Conservation (phyloP, 30 jellyfish, hydroid and myxozoan species). For the Aurelia aurita region DNA sequence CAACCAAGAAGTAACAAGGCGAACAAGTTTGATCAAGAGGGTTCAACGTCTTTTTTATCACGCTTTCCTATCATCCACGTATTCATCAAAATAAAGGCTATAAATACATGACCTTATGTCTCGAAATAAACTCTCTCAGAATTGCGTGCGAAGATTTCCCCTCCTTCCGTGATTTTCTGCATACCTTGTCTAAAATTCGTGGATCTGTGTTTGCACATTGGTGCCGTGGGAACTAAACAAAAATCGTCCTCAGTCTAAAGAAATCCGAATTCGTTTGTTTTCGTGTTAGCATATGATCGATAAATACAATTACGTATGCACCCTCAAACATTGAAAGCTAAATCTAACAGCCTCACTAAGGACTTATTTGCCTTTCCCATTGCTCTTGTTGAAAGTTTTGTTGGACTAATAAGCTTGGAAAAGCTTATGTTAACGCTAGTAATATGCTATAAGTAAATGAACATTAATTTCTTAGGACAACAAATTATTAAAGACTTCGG, state of each 20-base stretch:
- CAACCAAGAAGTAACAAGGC: too few relatives aligned
- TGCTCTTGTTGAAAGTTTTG: too few relatives aligned
- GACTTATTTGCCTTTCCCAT: background rate
- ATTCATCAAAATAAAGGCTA: too few relatives aligned
- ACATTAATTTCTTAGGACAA: constrained; percentile 46
- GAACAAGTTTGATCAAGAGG: too few relatives aligned
- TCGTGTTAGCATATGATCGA: constrained; percentile 17
- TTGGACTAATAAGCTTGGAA: too few relatives aligned
- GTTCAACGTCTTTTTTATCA: too few relatives aligned
- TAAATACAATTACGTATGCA: constrained; percentile 21
- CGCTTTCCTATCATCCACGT: too few relatives aligned
- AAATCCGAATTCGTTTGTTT: constrained; percentile 5
- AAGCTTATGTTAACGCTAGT: constrained; percentile 20
- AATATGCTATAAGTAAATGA: constrained; percentile 21
- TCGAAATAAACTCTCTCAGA: too few relatives aligned
- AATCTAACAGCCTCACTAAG: background rate
- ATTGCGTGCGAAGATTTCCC: too few relatives aligned
- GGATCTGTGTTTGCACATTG: constrained; percentile 19
- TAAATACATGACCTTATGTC: too few relatives aligned
- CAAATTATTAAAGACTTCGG: constrained; percentile 30
- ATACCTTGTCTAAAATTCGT: too few relatives aligned
- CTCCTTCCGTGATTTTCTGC: too few relatives aligned
- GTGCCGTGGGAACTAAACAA: constrained; percentile 28
- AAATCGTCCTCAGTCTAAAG: constrained; percentile 20
- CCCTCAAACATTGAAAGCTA: constrained; percentile 8